Evolutionary conservation across 37 sponge, comb jelly and placozoan species (phyloP).

Genomic region (Ianthella basta): DNA sequence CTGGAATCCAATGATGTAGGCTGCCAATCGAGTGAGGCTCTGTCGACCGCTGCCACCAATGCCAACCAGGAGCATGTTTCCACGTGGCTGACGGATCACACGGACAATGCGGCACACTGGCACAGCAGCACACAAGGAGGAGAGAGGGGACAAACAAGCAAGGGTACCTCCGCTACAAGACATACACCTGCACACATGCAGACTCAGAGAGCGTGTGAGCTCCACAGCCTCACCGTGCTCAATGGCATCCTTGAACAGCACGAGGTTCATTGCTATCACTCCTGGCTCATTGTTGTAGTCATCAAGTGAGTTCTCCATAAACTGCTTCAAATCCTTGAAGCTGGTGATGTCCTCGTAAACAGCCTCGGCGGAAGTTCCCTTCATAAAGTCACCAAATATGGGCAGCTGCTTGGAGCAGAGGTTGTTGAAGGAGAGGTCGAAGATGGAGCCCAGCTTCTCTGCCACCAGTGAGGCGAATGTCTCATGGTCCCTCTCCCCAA

Average conservation of each 20-base stretch:
- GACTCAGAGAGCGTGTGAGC: not conserved
- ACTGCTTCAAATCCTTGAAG: slow-evolving; percentile 85
- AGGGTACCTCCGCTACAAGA: not conserved
- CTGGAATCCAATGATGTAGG: slow-evolving; percentile 88
- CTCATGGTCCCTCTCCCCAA: slow-evolving; percentile 91
- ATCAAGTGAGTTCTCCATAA: slow-evolving; percentile 92
- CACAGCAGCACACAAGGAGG: not conserved
- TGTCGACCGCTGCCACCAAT: slow-evolving; percentile 98
- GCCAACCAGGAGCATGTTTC: slow-evolving; percentile 97
- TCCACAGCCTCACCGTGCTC: slow-evolving; percentile 86
- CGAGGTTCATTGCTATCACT: slow-evolving; percentile 92
- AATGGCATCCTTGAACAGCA: slow-evolving; percentile 97
- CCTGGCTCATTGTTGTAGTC: slow-evolving; percentile 99
- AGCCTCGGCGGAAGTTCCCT: slow-evolving; percentile 62
- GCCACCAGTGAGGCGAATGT: slow-evolving; percentile 80
- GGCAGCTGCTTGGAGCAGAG: slow-evolving; percentile 89
- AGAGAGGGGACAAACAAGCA: not conserved
- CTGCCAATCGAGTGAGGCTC: slow-evolving; percentile 89
- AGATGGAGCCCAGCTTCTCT: slow-evolving; percentile 90
- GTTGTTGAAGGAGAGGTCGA: slow-evolving; percentile 95
- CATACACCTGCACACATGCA: not conserved
- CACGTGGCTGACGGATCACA: slow-evolving; percentile 96
- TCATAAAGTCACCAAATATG: slow-evolving; percentile 91
- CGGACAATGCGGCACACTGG: slow-evolving; percentile 92
- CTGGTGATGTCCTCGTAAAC: slow-evolving; percentile 96